Conservation (phyloP, 2,797 vertebrate genomes). For the Diplodus puntazzo region DNA sequence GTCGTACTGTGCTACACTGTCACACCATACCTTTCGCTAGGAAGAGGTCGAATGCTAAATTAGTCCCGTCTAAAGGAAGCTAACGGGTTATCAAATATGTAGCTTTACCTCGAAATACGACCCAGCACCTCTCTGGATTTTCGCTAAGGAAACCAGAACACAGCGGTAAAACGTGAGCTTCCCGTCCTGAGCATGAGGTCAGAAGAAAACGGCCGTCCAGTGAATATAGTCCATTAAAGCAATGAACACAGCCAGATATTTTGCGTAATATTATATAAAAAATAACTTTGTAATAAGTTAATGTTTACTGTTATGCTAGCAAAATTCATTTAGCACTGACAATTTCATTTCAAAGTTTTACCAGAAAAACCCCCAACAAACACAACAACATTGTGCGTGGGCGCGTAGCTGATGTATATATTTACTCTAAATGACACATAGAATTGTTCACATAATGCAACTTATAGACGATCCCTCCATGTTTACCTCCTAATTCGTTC, state of each 20-base stretch:
- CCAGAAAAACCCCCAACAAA: not conserved
- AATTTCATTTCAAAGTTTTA: constrained; percentile 13
- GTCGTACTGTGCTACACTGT: too few species aligned
- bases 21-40: too few species aligned
- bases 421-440: not conserved
- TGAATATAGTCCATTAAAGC: not conserved
- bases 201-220: too few species aligned
- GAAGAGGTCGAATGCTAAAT: too few species aligned
- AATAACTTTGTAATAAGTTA: not conserved
- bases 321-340: constrained; percentile 8
- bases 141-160: too few species aligned
- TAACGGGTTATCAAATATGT: too few species aligned
- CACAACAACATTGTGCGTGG: not conserved
- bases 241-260: constrained; percentile 21
- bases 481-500: constrained; percentile 7
- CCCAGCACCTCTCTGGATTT: too few species aligned
- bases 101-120: too few species aligned
- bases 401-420: not conserved
- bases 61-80: too few species aligned
- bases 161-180: too few species aligned
- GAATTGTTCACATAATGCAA: not conserved
- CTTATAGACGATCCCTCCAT: not conserved
- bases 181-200: too few species aligned
- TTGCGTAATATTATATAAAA: not conserved
- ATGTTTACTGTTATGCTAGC: not conserved